Base-by-base conservation (phyloP, 2,113 vertebrate species). In the Thunnus thynnus region DNA sequence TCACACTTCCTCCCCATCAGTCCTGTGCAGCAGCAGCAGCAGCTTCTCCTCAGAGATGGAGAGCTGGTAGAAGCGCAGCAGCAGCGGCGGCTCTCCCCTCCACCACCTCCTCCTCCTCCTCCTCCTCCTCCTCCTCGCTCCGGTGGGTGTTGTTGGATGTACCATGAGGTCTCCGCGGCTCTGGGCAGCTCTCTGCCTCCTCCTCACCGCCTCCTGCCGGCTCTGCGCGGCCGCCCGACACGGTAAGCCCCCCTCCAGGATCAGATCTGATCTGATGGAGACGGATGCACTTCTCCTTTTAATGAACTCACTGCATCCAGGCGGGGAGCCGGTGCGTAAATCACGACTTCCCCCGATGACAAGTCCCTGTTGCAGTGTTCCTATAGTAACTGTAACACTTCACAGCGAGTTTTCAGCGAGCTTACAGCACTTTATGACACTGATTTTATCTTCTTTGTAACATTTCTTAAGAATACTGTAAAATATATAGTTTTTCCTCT, bases 161-260 rank as follows among this genome's bases (percentile, higher is more conserved):
- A 93, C 70, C 86, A 96, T 95, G 94, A 89, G 73, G 87, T 93
- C 91, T 69, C 65, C 85, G 90, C 92, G 91, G 76, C 88, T 94
- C 54, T 88, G 90, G 91, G 88, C 89, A 17, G 58, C 90, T 75
- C 81, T 94, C 67, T 91, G 91, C 91, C 77, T 94, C 85, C 90
- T 95, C 75, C 88, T 94, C 88, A 92, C 92, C 80, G 88, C 90
- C 63, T 93, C 91, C 65, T 93, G 90, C 70, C 93, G 87, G 76
- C 90, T 93, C 27, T 89, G 88, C 77, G 65, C 83, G 72, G 91
- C 93, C 82, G 82, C 87, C 76, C 82, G 86, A 94, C 93, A 95
- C 91, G 95, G 95, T 96, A 87, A 93, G 92, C 48, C 50, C 76
- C 14, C 36, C 27, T 25, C 18, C 7, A 8, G 17, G 76, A 0